Base-by-base conservation (phyloP, 1,140 invertebrate genomes). In the Harpegnathos saltator region DNA sequence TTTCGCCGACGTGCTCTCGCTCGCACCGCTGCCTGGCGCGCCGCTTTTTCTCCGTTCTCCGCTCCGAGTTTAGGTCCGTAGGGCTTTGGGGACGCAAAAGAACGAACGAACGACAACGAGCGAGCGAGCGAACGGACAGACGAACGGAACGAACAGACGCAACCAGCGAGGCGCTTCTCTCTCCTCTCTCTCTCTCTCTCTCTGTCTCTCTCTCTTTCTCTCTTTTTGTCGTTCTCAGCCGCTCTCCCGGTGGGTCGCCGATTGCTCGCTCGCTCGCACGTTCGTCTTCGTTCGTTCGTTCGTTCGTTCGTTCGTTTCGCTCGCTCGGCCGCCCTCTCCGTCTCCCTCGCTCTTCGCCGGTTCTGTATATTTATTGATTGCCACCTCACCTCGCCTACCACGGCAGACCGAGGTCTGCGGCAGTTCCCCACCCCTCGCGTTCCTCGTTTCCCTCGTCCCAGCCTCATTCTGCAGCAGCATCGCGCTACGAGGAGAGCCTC, bases 281-380 rank as follows among this genome's bases (percentile, higher is more conserved):
- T n/a, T n/a, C n/a, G n/a, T n/a, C n/a, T n/a, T n/a, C n/a, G n/a
- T n/a, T n/a, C n/a, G n/a, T n/a, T n/a, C n/a, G n/a, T n/a, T n/a
- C n/a, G n/a, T n/a, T n/a, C n/a, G n/a, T n/a, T n/a, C n/a, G n/a
- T n/a, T n/a, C n/a, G n/a, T n/a, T 83, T 84, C 80, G 72, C 29
- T 33, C 29, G 38, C 68, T 71, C 26, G 62, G 50, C 81, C 81
- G 58, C 71, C 78, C n/a, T n/a, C 65, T 48, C 74, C 24, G 54
- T 72, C 84, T 74, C 85, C 58, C 85, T 82, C 72, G 72, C 69
- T 82, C 77, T 65, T 81, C 75, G 84, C 85, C 83, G 88, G 91
- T 93, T 93, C 92, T 93, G 92, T 94, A 94, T 94, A 94, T 94
- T 94, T 94, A 94, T 94, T 94, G 93, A 94, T 94, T 94, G 93